phyloP scores from a whole-genome alignment of 2,113 vertebrate species.

The Tragelaphus scriptus region DNA sequence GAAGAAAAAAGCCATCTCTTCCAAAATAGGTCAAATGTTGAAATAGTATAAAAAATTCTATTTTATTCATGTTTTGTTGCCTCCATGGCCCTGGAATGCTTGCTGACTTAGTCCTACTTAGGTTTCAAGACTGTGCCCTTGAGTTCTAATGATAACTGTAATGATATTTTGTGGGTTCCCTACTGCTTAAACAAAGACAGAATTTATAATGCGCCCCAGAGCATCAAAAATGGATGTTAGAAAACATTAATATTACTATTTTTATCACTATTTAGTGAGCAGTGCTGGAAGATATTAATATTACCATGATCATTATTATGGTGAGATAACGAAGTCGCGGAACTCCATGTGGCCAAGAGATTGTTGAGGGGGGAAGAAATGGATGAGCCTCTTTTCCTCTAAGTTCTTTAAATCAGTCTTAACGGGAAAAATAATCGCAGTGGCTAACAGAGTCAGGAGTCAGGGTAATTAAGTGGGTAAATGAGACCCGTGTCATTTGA shows the following conservation, averaged over 20 bases:
- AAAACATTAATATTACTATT: constrained; percentile 78
- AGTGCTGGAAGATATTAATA: constrained; percentile 77
- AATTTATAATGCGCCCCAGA: constrained; percentile 73
- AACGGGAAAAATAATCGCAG: constrained; percentile 63
- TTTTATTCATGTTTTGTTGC: constrained; percentile 30
- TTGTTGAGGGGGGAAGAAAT: constrained; percentile 56
- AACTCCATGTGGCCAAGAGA: constrained; percentile 74
- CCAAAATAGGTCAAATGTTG: constrained; percentile 43
- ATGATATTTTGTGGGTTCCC: constrained; percentile 66
- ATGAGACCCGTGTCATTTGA: constrained; percentile 72
- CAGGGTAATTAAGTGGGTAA: constrained; percentile 77
- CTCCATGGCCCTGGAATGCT: constrained; percentile 39
- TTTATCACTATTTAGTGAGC: constrained; percentile 79
- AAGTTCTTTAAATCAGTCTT: constrained; percentile 66
- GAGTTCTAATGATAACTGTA: constrained; percentile 73
- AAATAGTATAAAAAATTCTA: constrained; percentile 15
- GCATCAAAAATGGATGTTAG: constrained; percentile 72
- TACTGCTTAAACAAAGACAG: constrained; percentile 73
- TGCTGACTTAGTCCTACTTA: constrained; percentile 52
- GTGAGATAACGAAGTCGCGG: constrained; percentile 65
- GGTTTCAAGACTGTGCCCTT: constrained; percentile 57
- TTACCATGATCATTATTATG: constrained; percentile 70
- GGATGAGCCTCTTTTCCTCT: constrained; percentile 46
- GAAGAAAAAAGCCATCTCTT: background rate
- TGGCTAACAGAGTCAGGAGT: constrained; percentile 66